Base-by-base conservation (phyloP, 1,140 invertebrate species). In the Drosophila carrolli region DNA sequence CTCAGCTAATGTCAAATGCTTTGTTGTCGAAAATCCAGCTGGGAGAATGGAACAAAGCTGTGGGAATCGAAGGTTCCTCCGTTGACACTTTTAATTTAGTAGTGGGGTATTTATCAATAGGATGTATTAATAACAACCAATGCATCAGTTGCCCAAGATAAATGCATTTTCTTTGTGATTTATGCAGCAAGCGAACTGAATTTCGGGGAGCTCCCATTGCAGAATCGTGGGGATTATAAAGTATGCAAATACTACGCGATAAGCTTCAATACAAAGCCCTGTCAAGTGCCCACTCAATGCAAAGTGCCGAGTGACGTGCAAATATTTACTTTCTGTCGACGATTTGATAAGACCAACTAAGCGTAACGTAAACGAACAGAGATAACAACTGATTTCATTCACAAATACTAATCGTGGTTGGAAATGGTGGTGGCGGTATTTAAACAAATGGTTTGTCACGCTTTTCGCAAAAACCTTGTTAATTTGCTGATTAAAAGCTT, bases 1-100 rank as follows among this genome's bases (percentile, higher is more conserved):
- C 79, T 88, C 72, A 60, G 74, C 83, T 89, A 89, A 88, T 88
- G 83, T 77, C 80, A 73, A 89, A 80, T 67, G 67, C 83, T 86
- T 86, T 86, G 79, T 89, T 67, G 83, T 78, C 71, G 75, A 75
- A 63, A 41, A 41, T 40, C 48, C 72, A 29, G 19, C 40, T 19
- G 40, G 14, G 13, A 14, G 27, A 6, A 8, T 11, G 51, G 37
- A 19, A 23, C 58, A 41, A 59, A 50, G 48, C 48, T 51, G 29
- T 8, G 19, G 16, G 46, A 38, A 50, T 58, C 13, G 43, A 29
- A 58, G 35, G 56, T 23, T 63, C 37, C 51, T 59, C 35, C 44
- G 37, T 71, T 63, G 83, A 68, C 75, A 82, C 61, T 66, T 79
- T 65, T 75, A 82, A 86, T 82, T 88, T 83, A 88, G 75, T 82